phyloP scores from a whole-genome alignment of 2,797 vertebrate species.

The Arrhamphus sclerolepis region DNA sequence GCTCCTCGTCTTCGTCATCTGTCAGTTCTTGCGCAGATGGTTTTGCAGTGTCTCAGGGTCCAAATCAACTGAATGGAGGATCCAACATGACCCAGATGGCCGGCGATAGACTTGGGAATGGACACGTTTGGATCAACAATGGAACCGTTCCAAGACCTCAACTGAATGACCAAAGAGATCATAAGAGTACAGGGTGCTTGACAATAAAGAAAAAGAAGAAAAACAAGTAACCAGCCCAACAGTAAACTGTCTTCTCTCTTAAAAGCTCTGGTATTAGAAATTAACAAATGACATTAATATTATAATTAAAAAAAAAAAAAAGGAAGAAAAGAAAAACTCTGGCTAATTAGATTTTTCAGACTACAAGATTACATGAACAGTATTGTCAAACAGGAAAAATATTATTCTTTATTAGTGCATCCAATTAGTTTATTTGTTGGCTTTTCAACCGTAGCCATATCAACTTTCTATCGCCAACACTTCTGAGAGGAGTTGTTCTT shows the following conservation, averaged over 20 bases:
- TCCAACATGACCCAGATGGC: slow-evolving; percentile 10
- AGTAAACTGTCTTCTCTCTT: slow-evolving; percentile 4
- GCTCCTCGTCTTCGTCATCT: slow-evolving; percentile 57
- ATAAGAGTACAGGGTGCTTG: slow-evolving; percentile 56
- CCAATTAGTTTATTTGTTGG: background rate
- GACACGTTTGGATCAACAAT: slow-evolving; percentile 47
- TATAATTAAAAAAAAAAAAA: no score
- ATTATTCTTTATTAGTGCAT: no score
- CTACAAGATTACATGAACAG: no score
- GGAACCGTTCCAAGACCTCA: slow-evolving; percentile 19
- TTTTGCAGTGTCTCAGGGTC: slow-evolving; percentile 2
- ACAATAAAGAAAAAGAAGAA: slow-evolving; percentile 66
- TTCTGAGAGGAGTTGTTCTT: background rate
- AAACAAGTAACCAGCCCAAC: slow-evolving; percentile 45
- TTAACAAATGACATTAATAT: background rate
- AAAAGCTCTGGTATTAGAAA: background rate
- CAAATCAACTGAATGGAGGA: background rate
- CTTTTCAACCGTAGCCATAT: background rate
- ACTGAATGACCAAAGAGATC: slow-evolving; percentile 32
- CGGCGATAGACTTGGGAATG: slow-evolving; percentile 3
- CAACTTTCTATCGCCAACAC: background rate
- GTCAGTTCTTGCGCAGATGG: slow-evolving; percentile 29
- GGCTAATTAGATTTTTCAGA: no score
- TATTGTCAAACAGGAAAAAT: no score
- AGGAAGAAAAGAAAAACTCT: no score